Percentiles rank a stretch among this genome's conserved stretches.
phyloP scores from a whole-genome alignment of 1,140 invertebrate genomes.

The Calycopis cecrops region DNA sequence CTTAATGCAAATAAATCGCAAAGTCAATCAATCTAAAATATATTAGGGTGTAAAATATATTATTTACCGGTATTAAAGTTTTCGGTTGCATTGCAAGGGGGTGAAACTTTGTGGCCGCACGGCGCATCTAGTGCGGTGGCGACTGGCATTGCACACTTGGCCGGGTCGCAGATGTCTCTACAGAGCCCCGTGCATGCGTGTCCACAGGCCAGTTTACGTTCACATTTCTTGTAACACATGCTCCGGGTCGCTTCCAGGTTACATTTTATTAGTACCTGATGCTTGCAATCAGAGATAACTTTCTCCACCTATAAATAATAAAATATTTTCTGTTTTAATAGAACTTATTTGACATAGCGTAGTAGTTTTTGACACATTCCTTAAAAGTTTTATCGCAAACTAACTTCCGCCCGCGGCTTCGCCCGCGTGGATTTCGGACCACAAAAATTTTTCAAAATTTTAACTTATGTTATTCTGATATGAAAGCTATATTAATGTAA shows the following conservation, averaged over 20 bases:
- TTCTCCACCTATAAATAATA: constrained; percentile 74
- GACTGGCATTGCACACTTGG: constrained; percentile 39
- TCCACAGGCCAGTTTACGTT: constrained; percentile 56
- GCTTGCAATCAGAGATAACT: constrained; percentile 60
- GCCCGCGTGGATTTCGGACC: too few species aligned
- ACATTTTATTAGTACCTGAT: constrained; percentile 55
- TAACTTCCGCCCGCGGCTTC: too few species aligned
- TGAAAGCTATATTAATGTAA: too few species aligned
- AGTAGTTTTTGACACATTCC: too few species aligned
- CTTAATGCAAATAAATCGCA: too few species aligned
- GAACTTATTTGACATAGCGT: too few species aligned
- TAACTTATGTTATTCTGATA: too few species aligned
- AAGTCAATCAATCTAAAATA: too few species aligned
- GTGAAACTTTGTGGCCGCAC: constrained; percentile 64
- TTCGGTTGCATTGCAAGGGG: constrained; percentile 50
- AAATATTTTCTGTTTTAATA: too few species aligned
- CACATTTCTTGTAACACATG: constrained; percentile 53
- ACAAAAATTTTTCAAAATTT: too few species aligned
- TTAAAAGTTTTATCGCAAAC: too few species aligned
- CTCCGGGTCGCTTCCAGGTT: constrained; percentile 26
- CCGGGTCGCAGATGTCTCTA: constrained; percentile 44
- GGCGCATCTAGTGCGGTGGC: constrained; percentile 31
- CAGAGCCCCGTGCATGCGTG: constrained; percentile 63
- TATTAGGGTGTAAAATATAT: constrained; percentile 2
- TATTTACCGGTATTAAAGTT: constrained; percentile 1